These are phyloP conservation scores for Eupithecia subumbrata DNA, from an alignment of 2,888 invertebrate genomes.

Conservation along the genomic window DNA sequence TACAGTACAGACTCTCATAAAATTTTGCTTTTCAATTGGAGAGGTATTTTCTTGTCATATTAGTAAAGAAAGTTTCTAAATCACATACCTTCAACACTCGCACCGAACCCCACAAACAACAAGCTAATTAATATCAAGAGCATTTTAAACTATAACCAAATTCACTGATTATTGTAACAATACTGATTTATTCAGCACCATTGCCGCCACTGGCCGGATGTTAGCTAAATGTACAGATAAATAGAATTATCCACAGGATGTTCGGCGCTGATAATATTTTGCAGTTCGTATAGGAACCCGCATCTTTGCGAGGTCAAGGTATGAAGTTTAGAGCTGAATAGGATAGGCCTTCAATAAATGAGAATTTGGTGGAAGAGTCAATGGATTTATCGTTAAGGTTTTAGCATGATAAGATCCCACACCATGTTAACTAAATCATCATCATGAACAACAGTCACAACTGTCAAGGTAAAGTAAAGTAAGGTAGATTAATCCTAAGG, in stretches of 20 bases:
- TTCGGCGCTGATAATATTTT: slow-evolving; percentile 55
- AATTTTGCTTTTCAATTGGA: not conserved
- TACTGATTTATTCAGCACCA: slow-evolving; percentile 45
- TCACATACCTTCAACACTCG: slow-evolving; percentile 33
- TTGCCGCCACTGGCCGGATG: slow-evolving; percentile 49
- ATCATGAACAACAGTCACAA: not conserved
- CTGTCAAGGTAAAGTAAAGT: no score
- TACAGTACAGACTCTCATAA: not conserved
- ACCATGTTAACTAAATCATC: not conserved
- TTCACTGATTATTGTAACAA: not conserved
- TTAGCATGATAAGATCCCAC: not conserved
- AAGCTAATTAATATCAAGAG: slow-evolving; percentile 46
- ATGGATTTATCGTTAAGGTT: not conserved
- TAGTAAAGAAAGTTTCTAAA: not conserved
- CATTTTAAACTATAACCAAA: slow-evolving; percentile 31
- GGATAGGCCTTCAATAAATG: slow-evolving; percentile 8
- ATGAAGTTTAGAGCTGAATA: slow-evolving; percentile 6
- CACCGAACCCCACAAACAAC: slow-evolving; percentile 32
- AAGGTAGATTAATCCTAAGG: no score
- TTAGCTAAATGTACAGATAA: slow-evolving; percentile 41
- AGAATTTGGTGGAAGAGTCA: not conserved
- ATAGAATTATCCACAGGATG: slow-evolving; percentile 69
- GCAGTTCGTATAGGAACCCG: slow-evolving; percentile 38
- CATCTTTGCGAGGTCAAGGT: slow-evolving; percentile 30
- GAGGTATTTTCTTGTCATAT: not conserved